Percentiles rank a stretch among this genome's conserved stretches.
These are phyloP conservation scores for Gortyna flavago DNA, from an alignment of 2,888 invertebrate species.

Conservation along the genomic window DNA sequence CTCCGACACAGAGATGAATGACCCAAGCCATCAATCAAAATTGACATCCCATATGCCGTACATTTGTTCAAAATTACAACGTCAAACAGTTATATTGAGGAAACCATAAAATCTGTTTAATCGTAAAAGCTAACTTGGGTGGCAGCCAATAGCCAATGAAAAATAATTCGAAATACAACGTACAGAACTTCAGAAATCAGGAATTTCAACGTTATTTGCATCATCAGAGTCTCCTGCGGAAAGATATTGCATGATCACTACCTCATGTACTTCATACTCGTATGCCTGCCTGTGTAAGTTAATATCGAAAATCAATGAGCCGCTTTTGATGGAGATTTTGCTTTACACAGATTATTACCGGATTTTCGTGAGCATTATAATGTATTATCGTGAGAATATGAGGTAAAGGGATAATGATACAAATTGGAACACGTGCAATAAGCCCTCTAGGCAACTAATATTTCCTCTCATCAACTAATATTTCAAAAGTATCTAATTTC, in stretches of 20 bases:
- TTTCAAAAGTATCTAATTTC: neutral
- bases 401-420: constrained; percentile 20
- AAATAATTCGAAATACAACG: constrained; percentile 84
- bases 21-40: constrained; percentile 58
- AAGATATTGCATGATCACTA: constrained; percentile 61
- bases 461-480: neutral
- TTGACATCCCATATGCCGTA: constrained; percentile 59
- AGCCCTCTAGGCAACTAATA: neutral
- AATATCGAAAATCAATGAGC: constrained; percentile 42
- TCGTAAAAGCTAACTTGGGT: constrained; percentile 88
- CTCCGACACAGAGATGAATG: constrained; percentile 47
- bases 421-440: constrained; percentile 18
- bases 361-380: constrained; percentile 9
- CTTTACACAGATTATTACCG: constrained; percentile 1
- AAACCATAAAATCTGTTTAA: constrained; percentile 88
- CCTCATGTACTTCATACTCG: constrained; percentile 1
- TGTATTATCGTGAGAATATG: constrained; percentile 1
- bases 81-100: constrained; percentile 87
- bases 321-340: constrained; percentile 15
- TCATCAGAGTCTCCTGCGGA: constrained; percentile 63
- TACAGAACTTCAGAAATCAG: constrained; percentile 43
- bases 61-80: constrained; percentile 74
- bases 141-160: constrained; percentile 85
- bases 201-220: constrained; percentile 67
- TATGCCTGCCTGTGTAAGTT: constrained; percentile 14